A percentile compares a stretch with the other conserved stretches of the same genome.
Evolutionary conservation across 2,888 invertebrate genomes (phyloP).

Genomic region (Eledone cirrhosa): DNA sequence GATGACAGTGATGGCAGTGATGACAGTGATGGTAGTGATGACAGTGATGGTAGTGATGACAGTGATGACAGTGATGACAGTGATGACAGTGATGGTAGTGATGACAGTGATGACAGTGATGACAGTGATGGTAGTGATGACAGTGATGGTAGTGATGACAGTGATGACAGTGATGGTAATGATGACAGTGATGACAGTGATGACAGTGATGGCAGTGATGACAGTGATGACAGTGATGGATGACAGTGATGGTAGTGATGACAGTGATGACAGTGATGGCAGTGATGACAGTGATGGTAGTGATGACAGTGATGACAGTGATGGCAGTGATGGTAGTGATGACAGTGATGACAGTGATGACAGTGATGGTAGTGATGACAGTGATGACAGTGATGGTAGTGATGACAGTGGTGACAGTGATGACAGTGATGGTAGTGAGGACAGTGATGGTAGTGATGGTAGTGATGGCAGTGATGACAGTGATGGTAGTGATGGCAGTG

Average conservation of each 20-base stretch:
- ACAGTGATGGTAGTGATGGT: too few species aligned
- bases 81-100: slow-evolving; percentile 28
- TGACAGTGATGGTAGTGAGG: too few species aligned
- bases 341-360: neutral
- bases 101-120: slow-evolving; percentile 28
- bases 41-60: neutral
- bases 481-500: slow-evolving; percentile 23
- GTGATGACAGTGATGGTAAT: neutral
- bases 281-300: slow-evolving; percentile 1
- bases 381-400: neutral
- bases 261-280: slow-evolving; percentile 19
- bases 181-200: slow-evolving; percentile 5
- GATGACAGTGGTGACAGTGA: slow-evolving; percentile 6
- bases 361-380: neutral
- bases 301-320: slow-evolving; percentile 25
- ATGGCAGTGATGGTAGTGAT: slow-evolving; percentile 9
- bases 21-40: neutral
- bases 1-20: slow-evolving; percentile 29
- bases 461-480: neutral
- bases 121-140: slow-evolving; percentile 26
- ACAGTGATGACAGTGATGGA: too few species aligned
- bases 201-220: neutral
- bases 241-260: too few species aligned
- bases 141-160: slow-evolving; percentile 23
- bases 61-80: slow-evolving; percentile 25